Evolutionary conservation across 2,113 vertebrate species (phyloP).

Genomic region (Felis chaus): DNA sequence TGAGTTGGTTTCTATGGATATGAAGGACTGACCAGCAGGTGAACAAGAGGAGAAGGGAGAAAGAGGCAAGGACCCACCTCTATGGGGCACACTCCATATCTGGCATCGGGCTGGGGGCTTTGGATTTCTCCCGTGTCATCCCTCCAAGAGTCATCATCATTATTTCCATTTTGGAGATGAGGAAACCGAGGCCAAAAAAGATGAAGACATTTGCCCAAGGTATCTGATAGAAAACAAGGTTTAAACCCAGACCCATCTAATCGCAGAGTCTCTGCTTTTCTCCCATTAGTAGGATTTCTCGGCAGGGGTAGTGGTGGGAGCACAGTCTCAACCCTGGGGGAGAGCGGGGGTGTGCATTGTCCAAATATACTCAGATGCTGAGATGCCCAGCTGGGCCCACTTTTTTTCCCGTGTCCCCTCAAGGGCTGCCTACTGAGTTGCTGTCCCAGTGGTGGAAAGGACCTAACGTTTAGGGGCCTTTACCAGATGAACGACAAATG

Average conservation of each 20-base stretch:
- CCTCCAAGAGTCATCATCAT: background rate
- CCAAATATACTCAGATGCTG: background rate
- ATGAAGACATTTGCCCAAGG: background rate
- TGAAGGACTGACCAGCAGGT: background rate
- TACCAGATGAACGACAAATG: background rate
- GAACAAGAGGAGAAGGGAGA: background rate
- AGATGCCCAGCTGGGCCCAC: background rate
- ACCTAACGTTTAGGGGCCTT: background rate
- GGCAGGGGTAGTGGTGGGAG: background rate
- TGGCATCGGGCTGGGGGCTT: background rate
- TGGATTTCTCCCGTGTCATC: background rate
- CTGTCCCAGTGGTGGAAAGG: background rate
- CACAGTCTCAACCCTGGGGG: background rate
- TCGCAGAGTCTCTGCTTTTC: background rate
- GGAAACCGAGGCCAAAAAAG: background rate
- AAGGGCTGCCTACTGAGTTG: background rate
- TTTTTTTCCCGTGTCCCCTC: background rate
- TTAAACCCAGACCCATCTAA: background rate
- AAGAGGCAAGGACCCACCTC: background rate
- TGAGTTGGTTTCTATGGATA: background rate
- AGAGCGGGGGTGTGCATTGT: background rate
- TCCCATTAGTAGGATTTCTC: background rate
- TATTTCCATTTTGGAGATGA: background rate
- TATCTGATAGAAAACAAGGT: background rate
- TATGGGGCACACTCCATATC: fast-evolving